Evolutionary conservation across 2,113 vertebrate genomes (phyloP).

Genomic region (Sialia sialis): DNA sequence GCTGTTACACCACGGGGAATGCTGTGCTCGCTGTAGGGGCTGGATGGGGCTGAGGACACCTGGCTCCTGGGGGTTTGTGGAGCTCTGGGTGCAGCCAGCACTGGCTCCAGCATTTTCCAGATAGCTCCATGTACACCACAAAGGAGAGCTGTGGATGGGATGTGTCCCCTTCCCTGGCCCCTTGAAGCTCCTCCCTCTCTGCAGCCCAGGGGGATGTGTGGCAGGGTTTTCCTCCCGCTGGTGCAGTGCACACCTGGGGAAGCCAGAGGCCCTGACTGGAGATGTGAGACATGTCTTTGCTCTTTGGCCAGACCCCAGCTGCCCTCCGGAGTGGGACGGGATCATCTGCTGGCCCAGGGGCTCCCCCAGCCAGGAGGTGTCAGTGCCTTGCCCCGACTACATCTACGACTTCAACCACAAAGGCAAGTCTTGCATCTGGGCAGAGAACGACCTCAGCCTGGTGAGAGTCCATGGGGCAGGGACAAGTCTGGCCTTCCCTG

Average conservation of each 20-base stretch:
- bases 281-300: neutral
- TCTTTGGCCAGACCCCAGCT: slow-evolving; percentile 71
- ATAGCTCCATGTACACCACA: neutral
- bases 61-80: neutral
- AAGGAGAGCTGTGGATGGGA: fast-evolving
- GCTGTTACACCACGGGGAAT: fast-evolving
- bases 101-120: neutral
- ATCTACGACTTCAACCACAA: slow-evolving; percentile 92
- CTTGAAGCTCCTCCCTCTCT: neutral
- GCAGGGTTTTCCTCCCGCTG: fast-evolving
- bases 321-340: slow-evolving; percentile 86
- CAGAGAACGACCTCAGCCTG: fast-evolving
- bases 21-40: fast-evolving
- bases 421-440: slow-evolving; percentile 55
- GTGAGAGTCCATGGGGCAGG: fast-evolving
- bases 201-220: neutral
- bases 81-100: neutral
- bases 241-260: neutral
- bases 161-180: neutral
- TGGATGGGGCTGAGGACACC: neutral
- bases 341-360: slow-evolving; percentile 89
- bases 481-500: fast-evolving
- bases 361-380: slow-evolving; percentile 73
- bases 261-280: neutral
- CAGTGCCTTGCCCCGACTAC: slow-evolving; percentile 81